Base-by-base conservation (phyloP, 2,888 invertebrate species). In the Ditylenchus weischeri region DNA sequence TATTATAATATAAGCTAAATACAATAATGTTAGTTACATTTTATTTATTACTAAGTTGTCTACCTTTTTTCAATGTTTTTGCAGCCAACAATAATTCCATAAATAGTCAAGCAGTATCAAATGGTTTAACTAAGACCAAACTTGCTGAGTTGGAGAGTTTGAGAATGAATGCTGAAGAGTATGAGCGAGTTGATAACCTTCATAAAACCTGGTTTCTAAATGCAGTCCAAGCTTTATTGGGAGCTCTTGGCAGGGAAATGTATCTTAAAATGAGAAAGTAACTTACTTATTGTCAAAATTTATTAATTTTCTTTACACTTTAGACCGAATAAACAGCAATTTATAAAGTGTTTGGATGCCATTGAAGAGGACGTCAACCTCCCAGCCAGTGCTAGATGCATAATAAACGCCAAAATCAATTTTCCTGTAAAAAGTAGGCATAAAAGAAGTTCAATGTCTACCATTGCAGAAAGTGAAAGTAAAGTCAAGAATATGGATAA, bases 151-250 rank as follows among this genome's bases (percentile, higher is more conserved):
- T 63, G 21, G 54, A 63, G 21, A 63, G 36, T 7, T 13, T 51
- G 11, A 21, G 61, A 63, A 68, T 68, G 64, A 65, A 48, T 35
- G 23, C 36, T 35, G 48, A 60, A 21, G 50, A 21, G 21, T 43
- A 59, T 59, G 58, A 4, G 23, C 35, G 59, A 59, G 60, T 76
- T 15, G 72, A 76, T 65, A 71, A 73, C 64, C 47, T 78, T 43
- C 79, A 79, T 66, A 72, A 75, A 57, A 74, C 70, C 0, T 79
- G 78, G 79, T 78, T 78, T 62, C 67, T 74, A 15, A 76, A 76
- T 62, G 77, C 79, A 1, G 72, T 79, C 57, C 71, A 71, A 51
- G 69, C 73, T 3, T 57, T 79, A 5, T 63, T 79, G 15, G 79
- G 78, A 57, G 76, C 77, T 3, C 69, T 76, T 49, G 77, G 76